A percentile compares a stretch with the other conserved stretches of the same genome.
Conservation (phyloP, 2,888 invertebrate genomes). For the Melanotus villosus region DNA sequence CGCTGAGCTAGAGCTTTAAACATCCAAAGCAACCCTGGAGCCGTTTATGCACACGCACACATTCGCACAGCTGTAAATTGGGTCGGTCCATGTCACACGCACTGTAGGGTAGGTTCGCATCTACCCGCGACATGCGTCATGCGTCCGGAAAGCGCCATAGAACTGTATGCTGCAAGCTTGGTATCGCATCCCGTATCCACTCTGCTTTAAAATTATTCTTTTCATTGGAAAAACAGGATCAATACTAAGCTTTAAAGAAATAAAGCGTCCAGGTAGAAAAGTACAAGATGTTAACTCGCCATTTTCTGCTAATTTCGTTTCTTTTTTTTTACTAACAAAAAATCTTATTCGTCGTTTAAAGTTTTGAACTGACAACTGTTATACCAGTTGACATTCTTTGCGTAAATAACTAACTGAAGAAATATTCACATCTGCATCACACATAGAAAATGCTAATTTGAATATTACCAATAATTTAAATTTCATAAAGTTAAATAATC, state of each 20-base stretch:
- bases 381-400: too few relatives aligned
- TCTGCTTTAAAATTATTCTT: constrained; percentile 39
- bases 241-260: constrained; percentile 24
- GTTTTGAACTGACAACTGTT: too few relatives aligned
- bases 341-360: too few relatives aligned
- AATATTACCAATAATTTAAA: too few relatives aligned
- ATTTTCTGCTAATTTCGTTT: too few relatives aligned
- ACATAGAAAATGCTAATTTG: too few relatives aligned
- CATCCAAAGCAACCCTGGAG: constrained; percentile 46
- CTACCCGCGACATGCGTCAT: constrained; percentile 38
- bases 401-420: too few relatives aligned
- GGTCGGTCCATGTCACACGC: constrained; percentile 60
- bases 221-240: constrained; percentile 35
- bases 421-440: too few relatives aligned
- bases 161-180: constrained; percentile 30
- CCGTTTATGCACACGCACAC: constrained; percentile 54
- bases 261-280: constrained; percentile 3
- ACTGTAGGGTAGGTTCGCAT: constrained; percentile 58
- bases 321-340: too few relatives aligned
- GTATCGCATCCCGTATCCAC: constrained; percentile 30
- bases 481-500: too few relatives aligned
- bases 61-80: constrained; percentile 59
- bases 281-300: too few relatives aligned
- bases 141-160: constrained; percentile 34
- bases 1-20: constrained; percentile 36